These are phyloP conservation scores for Cardinalis cardinalis DNA, from an alignment of 2,113 vertebrate genomes.

Conservation along the genomic window DNA sequence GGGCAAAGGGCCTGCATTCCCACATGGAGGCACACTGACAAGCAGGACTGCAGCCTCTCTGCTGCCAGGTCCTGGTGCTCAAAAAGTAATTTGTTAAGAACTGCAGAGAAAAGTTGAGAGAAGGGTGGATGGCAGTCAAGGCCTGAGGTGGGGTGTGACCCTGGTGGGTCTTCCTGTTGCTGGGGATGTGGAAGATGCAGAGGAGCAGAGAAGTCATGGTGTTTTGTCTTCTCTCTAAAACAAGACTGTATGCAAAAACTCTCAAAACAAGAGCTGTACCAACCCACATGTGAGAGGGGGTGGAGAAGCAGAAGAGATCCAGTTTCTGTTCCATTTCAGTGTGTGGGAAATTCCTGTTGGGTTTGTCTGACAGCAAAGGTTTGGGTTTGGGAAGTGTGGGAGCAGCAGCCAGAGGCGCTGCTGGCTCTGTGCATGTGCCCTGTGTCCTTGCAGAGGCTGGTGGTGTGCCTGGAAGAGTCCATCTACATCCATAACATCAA, in stretches of 20 bases:
- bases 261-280: background rate
- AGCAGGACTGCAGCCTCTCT: background rate
- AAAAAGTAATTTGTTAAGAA: background rate
- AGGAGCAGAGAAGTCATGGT: background rate
- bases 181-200: background rate
- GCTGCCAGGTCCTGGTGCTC: background rate
- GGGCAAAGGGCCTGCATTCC: background rate
- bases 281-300: background rate
- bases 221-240: background rate
- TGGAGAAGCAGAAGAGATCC: background rate
- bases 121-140: background rate
- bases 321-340: background rate
- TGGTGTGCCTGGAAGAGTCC: slow-evolving; percentile 88
- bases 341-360: background rate
- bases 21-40: background rate
- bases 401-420: background rate
- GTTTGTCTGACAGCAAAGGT: background rate
- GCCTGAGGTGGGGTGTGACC: background rate
- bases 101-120: background rate
- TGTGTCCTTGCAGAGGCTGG: slow-evolving; percentile 81
- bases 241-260: background rate
- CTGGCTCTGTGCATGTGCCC: background rate
- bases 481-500: slow-evolving; percentile 96
- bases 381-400: background rate
- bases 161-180: background rate